Conservation (phyloP, 2,888 invertebrate genomes). For the Mayetiola destructor region DNA sequence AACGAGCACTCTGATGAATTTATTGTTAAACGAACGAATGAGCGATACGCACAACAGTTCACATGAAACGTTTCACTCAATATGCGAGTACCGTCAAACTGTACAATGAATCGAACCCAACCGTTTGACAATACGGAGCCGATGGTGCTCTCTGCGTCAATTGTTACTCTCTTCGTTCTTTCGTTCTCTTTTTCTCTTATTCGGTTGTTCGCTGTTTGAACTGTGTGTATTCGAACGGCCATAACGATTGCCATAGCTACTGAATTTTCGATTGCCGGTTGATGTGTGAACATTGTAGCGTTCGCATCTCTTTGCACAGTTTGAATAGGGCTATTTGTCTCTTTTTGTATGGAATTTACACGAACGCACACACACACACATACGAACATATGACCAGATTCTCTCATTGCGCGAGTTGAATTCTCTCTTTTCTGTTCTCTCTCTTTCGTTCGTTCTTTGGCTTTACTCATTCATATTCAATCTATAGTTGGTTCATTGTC, state of each 20-base stretch:
- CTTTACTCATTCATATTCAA: neutral
- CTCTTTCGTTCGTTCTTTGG: neutral
- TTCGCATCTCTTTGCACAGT: neutral
- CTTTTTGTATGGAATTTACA: neutral
- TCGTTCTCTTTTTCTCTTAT: neutral
- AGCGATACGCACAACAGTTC: slow-evolving; percentile 6
- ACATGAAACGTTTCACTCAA: slow-evolving; percentile 2
- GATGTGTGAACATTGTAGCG: neutral
- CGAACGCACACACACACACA: too few relatives aligned
- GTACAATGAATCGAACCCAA: slow-evolving; percentile 3
- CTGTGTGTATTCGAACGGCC: neutral
- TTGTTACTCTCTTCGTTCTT: too few relatives aligned
- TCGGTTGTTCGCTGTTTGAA: neutral
- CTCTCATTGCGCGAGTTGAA: neutral
- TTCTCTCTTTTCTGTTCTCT: neutral
- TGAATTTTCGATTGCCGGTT: neutral
- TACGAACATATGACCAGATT: too few relatives aligned
- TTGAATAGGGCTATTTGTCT: neutral
- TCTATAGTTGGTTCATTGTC: neutral
- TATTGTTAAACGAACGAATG: neutral
- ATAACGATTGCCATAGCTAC: neutral
- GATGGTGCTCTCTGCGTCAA: too few relatives aligned
- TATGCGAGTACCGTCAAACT: slow-evolving; percentile 12
- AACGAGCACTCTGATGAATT: too few relatives aligned
- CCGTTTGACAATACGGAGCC: neutral